Percentiles rank a stretch among this genome's conserved stretches.
Conservation (phyloP, 2,888 invertebrate genomes). For the Tenthredo distinguenda region DNA sequence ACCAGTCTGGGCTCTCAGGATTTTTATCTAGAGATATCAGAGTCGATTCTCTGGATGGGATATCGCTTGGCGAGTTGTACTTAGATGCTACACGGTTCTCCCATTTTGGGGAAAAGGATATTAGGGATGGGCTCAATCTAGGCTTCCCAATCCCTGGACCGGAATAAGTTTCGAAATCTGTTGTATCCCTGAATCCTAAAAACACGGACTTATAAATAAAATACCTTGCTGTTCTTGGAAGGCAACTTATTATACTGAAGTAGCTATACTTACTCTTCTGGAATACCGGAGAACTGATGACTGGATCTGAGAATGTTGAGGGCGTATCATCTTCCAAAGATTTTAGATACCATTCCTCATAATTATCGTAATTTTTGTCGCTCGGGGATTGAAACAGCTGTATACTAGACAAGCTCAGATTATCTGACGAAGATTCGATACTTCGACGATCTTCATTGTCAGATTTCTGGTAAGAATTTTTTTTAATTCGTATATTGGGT, state of each 20-base stretch:
- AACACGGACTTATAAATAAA: too few species aligned
- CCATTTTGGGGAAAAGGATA: constrained; percentile 43
- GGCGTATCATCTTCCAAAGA: not conserved
- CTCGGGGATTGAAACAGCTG: not conserved
- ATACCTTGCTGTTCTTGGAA: not conserved
- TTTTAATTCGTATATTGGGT: not conserved
- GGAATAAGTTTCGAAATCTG: not conserved
- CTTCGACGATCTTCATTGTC: not conserved
- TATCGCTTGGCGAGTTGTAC: not conserved
- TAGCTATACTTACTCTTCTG: not conserved
- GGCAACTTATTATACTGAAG: not conserved
- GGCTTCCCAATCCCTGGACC: not conserved
- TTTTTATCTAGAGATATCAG: not conserved
- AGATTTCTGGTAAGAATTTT: not conserved
- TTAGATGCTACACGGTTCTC: not conserved
- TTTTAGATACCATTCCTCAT: not conserved
- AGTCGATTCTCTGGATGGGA: not conserved
- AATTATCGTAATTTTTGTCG: not conserved
- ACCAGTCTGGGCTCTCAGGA: not conserved
- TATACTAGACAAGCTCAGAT: not conserved
- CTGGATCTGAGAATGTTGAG: not conserved
- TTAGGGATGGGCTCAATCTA: not conserved
- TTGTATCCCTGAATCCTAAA: not conserved
- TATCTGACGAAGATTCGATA: not conserved
- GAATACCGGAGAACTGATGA: not conserved